phyloP scores from a whole-genome alignment of 2,888 invertebrate species.

The Mythimna ferrago region DNA sequence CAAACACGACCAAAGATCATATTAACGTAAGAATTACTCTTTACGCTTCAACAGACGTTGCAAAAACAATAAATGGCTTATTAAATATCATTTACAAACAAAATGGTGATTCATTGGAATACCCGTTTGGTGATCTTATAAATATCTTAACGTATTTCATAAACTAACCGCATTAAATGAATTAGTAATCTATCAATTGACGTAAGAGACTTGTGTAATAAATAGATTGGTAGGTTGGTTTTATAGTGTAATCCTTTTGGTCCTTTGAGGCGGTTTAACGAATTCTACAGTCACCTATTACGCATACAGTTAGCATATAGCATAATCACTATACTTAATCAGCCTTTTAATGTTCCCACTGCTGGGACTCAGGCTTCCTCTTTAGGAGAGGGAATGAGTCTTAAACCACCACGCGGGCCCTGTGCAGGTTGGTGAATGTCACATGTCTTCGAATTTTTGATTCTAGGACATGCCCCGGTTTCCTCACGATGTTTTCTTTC shows the following conservation, averaged over 20 bases:
- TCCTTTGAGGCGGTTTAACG: conserved; percentile 1
- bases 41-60: conserved; percentile 6
- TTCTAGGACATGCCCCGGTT: too few relatives aligned
- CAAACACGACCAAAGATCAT: background rate
- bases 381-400: too few relatives aligned
- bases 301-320: too few relatives aligned
- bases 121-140: conserved; percentile 1
- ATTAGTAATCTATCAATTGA: background rate
- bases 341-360: too few relatives aligned
- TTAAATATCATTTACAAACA: conserved; percentile 24
- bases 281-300: background rate
- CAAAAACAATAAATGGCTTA: conserved; percentile 20
- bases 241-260: background rate
- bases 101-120: conserved; percentile 42
- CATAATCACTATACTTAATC: too few relatives aligned
- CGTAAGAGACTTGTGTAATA: background rate
- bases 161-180: background rate
- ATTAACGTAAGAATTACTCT: conserved; percentile 28
- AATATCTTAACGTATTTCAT: conserved; percentile 7
- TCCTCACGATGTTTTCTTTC: too few relatives aligned
- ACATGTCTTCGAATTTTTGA: too few relatives aligned
- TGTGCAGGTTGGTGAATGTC: too few relatives aligned
- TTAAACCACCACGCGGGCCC: too few relatives aligned
- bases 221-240: background rate
- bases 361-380: too few relatives aligned